Evolutionary conservation across 1,140 invertebrate species (phyloP), one percentile per base, ranked within the genome.

Genomic region (Drosophila quadrilineata): DNA sequence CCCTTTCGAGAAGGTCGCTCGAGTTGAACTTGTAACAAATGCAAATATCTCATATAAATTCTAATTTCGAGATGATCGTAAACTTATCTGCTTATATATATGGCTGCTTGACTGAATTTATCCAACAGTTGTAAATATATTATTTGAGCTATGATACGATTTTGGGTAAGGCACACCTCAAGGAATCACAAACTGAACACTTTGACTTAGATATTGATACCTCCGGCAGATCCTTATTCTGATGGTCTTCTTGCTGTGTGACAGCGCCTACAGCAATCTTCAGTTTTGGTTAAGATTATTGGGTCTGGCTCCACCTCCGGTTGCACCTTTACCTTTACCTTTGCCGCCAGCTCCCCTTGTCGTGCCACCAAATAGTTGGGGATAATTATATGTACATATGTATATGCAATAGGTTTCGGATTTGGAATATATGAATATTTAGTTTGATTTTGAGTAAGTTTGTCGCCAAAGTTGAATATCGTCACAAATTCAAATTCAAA

Each of bases 1-100:
- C n/a, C n/a, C n/a, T n/a, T n/a, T n/a, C n/a, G n/a, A n/a, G n/a
- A n/a, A n/a, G n/a, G n/a, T n/a, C n/a, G n/a, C n/a, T n/a, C n/a
- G n/a, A n/a, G n/a, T n/a, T n/a, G n/a, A n/a, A n/a, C n/a, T n/a
- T n/a, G n/a, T n/a, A n/a, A n/a, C n/a, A 57, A 65, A 58, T 35
- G 21, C 60, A 71, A 48, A 57, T 58, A 46, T 70, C 6, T 2
- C 49, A 50, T 66, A 3, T 38, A 29, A 31, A 71, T 71, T 64
- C 41, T 8, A 72, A 58, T 65, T 49, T 21, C 4, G 0, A 3
- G 5, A 3, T 16, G 12, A 16, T 31, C 28, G 5, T 38, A n/a
- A 63, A 33, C n/a, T 40, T 8, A 9, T 3, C 1, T 26, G 21
- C 6, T 31, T 38, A n/a, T 16, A 31, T 53, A 75, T 74, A 74